Percentiles rank a stretch among this genome's conserved stretches.
Evolutionary conservation across 2,113 vertebrate species (phyloP).

Genomic region (Gopherus evgoodei): DNA sequence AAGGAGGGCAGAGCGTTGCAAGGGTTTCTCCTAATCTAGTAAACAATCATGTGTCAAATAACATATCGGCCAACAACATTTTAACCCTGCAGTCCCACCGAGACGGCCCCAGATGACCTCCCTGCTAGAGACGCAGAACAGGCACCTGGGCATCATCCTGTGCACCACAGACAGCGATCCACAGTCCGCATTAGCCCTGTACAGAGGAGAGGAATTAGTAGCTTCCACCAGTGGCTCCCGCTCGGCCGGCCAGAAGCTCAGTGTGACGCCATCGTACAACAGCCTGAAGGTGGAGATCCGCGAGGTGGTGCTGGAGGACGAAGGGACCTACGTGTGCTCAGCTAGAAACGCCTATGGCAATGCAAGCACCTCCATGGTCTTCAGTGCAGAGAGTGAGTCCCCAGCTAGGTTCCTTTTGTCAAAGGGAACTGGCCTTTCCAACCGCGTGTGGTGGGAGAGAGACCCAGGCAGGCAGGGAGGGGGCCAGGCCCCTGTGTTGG

Average conservation of each 20-base stretch:
- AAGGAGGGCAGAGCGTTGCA: accelerated
- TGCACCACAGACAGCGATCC: constrained; percentile 78
- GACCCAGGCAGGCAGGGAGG: no score
- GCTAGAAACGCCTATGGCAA: constrained; percentile 71
- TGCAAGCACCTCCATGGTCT: background rate
- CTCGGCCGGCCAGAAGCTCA: background rate
- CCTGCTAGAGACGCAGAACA: constrained; percentile 61
- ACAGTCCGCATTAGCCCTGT: constrained; percentile 62
- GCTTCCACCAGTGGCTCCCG: constrained; percentile 45
- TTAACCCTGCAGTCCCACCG: constrained; percentile 61
- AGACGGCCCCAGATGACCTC: constrained; percentile 60
- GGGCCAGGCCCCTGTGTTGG: no score
- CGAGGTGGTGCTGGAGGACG: constrained; percentile 64
- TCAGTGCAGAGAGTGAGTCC: constrained; percentile 76
- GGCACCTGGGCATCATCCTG: constrained; percentile 66
- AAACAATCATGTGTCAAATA: accelerated
- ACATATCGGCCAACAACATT: accelerated
- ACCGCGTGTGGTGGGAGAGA: no score
- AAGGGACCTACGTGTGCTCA: constrained; percentile 70
- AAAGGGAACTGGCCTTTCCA: no score
- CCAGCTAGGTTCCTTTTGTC: background rate
- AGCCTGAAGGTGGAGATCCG: constrained; percentile 73
- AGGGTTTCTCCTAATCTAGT: accelerated
- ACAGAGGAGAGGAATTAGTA: background rate
- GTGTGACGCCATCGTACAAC: constrained; percentile 12